Percentiles rank a stretch among this genome's conserved stretches.
phyloP scores from a whole-genome alignment of 2,888 invertebrate genomes.

The Drosophila anceps region DNA sequence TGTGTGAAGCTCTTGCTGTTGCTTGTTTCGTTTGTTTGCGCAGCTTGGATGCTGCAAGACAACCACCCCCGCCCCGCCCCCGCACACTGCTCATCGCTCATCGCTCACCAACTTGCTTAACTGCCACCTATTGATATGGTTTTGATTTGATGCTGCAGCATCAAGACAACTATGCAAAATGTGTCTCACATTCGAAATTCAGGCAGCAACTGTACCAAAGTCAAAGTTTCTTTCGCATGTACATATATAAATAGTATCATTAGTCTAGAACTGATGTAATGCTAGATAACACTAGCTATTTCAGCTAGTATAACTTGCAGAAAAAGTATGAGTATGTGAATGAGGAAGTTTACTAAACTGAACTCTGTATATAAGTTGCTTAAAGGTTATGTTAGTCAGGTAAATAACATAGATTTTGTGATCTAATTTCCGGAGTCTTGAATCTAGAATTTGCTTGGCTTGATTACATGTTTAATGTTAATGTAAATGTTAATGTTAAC shows the following conservation, averaged over 20 bases:
- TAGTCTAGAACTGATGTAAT: neutral
- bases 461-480: neutral
- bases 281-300: neutral
- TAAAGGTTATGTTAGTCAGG: neutral
- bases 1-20: constrained; percentile 16
- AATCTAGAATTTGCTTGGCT: no score
- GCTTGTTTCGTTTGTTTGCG: constrained; percentile 37
- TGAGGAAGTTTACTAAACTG: neutral
- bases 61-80: neutral
- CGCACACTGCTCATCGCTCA: no score
- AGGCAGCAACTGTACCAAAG: constrained; percentile 38
- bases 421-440: no score
- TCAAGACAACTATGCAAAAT: constrained; percentile 23
- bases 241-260: neutral
- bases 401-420: neutral
- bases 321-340: no score
- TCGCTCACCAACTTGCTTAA: neutral
- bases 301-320: neutral
- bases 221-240: neutral
- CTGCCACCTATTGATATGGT: constrained; percentile 24
- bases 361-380: neutral
- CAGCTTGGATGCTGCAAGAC: constrained; percentile 32
- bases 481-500: neutral
- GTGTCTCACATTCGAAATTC: constrained; percentile 21
- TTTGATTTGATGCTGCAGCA: constrained; percentile 35